Evolutionary conservation across 2,888 invertebrate genomes (phyloP).

Genomic region (Drosophila quasianomalipes): DNA sequence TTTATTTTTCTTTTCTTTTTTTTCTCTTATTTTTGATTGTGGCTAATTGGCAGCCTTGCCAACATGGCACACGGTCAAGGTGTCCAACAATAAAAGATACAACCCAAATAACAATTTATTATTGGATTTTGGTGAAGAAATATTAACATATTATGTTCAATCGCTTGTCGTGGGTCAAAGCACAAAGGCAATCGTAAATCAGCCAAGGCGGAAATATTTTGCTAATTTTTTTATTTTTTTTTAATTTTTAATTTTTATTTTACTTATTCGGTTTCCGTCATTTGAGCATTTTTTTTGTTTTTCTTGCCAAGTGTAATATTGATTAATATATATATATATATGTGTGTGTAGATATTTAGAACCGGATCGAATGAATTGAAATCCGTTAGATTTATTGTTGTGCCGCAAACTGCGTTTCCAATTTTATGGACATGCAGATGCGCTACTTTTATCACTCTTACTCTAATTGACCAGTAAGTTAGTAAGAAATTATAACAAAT

Average conservation of each 20-base stretch:
- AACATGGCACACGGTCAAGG: constrained; percentile 50
- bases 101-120: not conserved
- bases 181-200: constrained; percentile 30
- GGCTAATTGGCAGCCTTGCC: constrained; percentile 44
- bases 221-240: not conserved
- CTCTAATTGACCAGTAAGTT: constrained; percentile 29
- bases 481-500: not conserved
- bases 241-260: not conserved
- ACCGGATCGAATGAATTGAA: constrained; percentile 6
- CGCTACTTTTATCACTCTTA: constrained; percentile 28
- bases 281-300: not conserved
- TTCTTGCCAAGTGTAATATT: not conserved
- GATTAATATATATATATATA: not conserved
- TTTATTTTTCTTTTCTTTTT: not conserved
- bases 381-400: constrained; percentile 2
- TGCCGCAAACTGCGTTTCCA: constrained; percentile 21
- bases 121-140: not conserved
- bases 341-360: not conserved
- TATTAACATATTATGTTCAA: constrained; percentile 32
- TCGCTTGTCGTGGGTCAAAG: constrained; percentile 4
- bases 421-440: constrained; percentile 16
- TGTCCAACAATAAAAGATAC: constrained; percentile 9
- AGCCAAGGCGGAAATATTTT: constrained; percentile 43
- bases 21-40: constrained; percentile 3
- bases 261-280: constrained; percentile 14